phyloP scores from a whole-genome alignment of 2,113 vertebrate genomes.

The Odocoileus virginianus region DNA sequence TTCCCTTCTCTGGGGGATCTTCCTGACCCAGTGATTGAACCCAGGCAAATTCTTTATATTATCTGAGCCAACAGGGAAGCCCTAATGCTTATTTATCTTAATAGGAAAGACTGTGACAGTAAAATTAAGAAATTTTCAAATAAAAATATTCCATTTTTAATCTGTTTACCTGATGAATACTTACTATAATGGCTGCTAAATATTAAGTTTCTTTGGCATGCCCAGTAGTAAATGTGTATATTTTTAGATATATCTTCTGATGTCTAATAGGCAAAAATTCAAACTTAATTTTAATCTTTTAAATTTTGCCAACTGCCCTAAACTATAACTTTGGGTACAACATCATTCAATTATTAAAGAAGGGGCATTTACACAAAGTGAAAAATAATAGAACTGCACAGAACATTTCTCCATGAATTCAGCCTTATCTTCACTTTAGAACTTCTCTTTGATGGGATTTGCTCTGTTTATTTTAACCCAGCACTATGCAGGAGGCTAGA shows the following conservation, averaged over 20 bases:
- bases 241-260: background rate
- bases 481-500: background rate
- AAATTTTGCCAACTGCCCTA: background rate
- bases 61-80: background rate
- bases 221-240: background rate
- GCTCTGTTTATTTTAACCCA: background rate
- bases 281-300: background rate
- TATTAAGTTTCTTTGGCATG: background rate
- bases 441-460: conserved; percentile 35
- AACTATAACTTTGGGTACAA: background rate
- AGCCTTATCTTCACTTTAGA: conserved; percentile 18
- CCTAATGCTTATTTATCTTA: background rate
- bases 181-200: background rate
- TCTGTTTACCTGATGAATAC: background rate
- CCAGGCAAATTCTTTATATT: background rate
- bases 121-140: background rate
- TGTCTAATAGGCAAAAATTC: background rate
- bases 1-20: background rate
- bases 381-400: background rate
- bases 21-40: background rate
- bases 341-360: background rate
- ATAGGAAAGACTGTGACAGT: background rate
- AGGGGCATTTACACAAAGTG: background rate
- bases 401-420: background rate
- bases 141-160: background rate